These are phyloP conservation scores for Sapayoa aenigma DNA, from an alignment of 2,113 vertebrate genomes.

Conservation along the genomic window DNA sequence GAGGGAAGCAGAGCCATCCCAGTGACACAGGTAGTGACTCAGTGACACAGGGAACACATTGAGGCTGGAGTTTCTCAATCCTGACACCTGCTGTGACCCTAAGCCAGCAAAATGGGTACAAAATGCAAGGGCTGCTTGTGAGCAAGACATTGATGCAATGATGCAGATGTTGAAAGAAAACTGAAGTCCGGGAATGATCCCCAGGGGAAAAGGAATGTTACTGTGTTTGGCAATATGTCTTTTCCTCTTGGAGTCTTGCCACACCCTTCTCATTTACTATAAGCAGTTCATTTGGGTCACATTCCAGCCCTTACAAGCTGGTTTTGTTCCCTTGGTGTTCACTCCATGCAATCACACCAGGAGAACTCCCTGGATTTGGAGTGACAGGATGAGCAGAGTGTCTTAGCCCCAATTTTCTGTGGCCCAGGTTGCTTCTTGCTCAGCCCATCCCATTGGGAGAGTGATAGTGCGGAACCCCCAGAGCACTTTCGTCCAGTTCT, in stretches of 20 bases:
- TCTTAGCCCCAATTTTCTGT: not conserved
- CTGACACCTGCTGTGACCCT: not conserved
- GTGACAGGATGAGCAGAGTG: not conserved
- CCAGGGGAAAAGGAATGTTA: not conserved
- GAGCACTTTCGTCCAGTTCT: not conserved
- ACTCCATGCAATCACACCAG: not conserved
- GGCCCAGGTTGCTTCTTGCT: not conserved
- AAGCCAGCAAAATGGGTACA: not conserved
- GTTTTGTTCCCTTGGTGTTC: not conserved
- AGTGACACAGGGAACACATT: not conserved
- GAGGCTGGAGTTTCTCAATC: not conserved
- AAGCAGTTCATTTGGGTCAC: not conserved
- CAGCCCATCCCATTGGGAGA: not conserved
- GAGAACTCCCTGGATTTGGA: not conserved
- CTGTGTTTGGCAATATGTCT: not conserved
- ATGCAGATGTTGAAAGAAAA: not conserved
- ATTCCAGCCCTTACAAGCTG: not conserved
- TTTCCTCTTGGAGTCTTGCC: not conserved
- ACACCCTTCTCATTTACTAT: not conserved
- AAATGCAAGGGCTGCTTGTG: not conserved
- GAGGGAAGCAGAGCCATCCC: not conserved
- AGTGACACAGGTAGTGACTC: not conserved
- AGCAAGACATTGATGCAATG: fast-evolving
- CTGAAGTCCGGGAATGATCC: not conserved
- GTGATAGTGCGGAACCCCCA: not conserved